Evolutionary conservation across 2,888 invertebrate species (phyloP), one percentile per base, ranked within the genome.

Genomic region (Drosophila fulvimacula): DNA sequence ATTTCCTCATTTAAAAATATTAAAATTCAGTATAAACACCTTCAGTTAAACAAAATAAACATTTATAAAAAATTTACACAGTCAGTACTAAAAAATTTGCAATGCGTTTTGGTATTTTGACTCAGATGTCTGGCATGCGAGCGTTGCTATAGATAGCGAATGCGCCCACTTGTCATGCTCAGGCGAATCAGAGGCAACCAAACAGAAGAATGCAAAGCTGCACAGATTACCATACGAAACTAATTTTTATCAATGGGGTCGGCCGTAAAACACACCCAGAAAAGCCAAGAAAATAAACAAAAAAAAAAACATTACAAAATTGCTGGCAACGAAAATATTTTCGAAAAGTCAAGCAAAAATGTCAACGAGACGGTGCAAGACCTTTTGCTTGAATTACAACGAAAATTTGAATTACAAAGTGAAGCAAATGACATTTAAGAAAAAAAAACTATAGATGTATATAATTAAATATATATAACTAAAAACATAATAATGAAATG

Each of bases 291-390:
- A 62, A 63, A 46, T 21, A 65, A 59, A 58, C 24, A 36, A 61
- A 59, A 17, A 36, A 68, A 17, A 10, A 27, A 30, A 17, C 3
- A 21, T 21, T 21, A 34, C 0, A 7, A 68, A 76, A 68, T 56
- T 76, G 66, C 64, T 48, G 34, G n/a, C 34, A 60, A 53, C 51
- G 48, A 51, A 80, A 79, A 69, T 75, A 72, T 69, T 75, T 76
- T 76, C 32, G 64, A 88, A 82, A 85, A 85, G 88, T 82, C 85
- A 88, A 81, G 52, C 69, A 85, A 89, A 89, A 85, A 88, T 85
- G 85, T 85, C 85, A 89, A 80, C 88, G 68, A 73, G 62, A 69
- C 62, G 21, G 30, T n/a, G 34, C 13, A 41, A 62, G 52, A 48
- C 48, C 52, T 41, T 39, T 48, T 32, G 51, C 19, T 73, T 53